Base-by-base conservation (phyloP, 2,888 invertebrate species). In the Ophioninae sp. region DNA sequence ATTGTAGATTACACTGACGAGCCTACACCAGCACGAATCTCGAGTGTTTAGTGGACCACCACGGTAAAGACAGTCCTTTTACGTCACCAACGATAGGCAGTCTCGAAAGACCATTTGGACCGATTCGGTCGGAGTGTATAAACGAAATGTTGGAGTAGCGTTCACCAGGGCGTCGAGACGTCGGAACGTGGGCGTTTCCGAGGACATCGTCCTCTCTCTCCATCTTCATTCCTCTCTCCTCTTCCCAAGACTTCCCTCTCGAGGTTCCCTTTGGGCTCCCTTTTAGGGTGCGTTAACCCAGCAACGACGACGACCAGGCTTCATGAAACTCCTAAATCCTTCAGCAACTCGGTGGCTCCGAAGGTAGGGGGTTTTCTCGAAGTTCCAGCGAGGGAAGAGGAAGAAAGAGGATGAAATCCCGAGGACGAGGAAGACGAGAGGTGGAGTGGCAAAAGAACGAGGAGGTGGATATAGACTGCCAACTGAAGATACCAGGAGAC, bases 211-310 rank as follows among this genome's bases (percentile, higher is more conserved):
- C 85, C 85, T 85, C 75, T 76, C 67, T 59, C 67, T 59, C 57
- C 37, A 20, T 76, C 50, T 59, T 20, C 70, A 17, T 10, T 17
- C n/a, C 59, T 30, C 56, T 65, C 72, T 59, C 68, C 37, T n/a
- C 68, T 41, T 59, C 50, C 59, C 10, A 21, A 21, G 59, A 37
- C 20, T 68, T 75, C 69, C 75, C 57, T 65, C 79, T 70, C 82
- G 44, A 68, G 74, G 72, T 84, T 85, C 87, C 79, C 82, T 87
- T 87, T 81, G 84, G 83, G 85, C 70, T 81, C 86, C 84, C 85
- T 87, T 87, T 88, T 87, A 88, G 88, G 89, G 89, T 89, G 85
- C 90, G 86, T 90, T 89, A 86, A 90, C 89, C 90, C 84, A 82
- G 70, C 68, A 44, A 77, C 56, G 68, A 69, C 72, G 56, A 64